phyloP scores from a whole-genome alignment of 2,888 invertebrate genomes.

The Melipona bicolor region DNA sequence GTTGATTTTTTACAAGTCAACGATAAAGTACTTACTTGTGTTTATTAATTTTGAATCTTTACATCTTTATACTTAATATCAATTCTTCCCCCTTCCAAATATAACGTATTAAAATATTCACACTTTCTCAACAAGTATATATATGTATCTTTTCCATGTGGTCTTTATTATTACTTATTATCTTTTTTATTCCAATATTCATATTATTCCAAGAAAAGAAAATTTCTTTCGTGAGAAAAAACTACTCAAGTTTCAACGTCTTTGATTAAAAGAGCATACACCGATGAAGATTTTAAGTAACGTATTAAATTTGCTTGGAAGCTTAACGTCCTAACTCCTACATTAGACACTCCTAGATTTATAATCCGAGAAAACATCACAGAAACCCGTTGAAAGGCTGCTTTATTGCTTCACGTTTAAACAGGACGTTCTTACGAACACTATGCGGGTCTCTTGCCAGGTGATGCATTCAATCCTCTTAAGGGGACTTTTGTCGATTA shows the following conservation, averaged over 20 bases:
- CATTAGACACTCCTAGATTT: neutral
- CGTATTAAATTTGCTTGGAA: no score
- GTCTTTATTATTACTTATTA: neutral
- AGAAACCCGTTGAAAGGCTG: neutral
- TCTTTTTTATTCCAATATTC: no score
- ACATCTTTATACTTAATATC: no score
- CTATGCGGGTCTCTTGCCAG: neutral
- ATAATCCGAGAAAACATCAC: neutral
- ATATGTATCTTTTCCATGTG: no score
- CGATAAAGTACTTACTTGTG: no score
- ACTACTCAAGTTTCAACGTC: neutral
- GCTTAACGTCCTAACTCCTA: neutral
- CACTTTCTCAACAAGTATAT: no score
- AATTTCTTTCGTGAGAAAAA: neutral
- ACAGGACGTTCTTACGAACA: neutral
- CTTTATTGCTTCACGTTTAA: constrained; percentile 1
- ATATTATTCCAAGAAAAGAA: neutral
- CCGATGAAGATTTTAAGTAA: neutral
- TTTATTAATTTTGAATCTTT: no score
- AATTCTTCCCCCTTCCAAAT: no score
- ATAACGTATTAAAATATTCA: no score
- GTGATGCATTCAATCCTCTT: constrained; percentile 6
- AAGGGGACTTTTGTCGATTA: neutral
- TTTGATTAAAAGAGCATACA: neutral
- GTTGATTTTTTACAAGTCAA: no score